Evolutionary conservation across 2,113 vertebrate genomes (phyloP), one percentile per base, ranked within the genome.

Genomic region (Ctenomys sociabilis): DNA sequence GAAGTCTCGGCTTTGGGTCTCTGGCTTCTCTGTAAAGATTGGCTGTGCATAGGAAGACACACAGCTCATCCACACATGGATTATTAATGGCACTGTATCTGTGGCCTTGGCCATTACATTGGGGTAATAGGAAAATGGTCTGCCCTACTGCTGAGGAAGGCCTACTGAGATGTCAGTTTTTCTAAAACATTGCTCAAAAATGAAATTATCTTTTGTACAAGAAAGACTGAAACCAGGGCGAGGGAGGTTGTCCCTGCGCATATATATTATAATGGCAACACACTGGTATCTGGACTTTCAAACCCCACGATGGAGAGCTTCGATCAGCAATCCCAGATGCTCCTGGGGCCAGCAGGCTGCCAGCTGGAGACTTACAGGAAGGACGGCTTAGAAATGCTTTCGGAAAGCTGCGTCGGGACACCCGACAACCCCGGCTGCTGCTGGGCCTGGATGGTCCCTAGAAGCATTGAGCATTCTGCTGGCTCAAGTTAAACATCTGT

Each of bases 141-240:
- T 85, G 37, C 37, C 26, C 61, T 63, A 26, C 61, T 63, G 24
- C 61, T 63, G 66, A 22, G 87, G 77, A 75, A 72, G 61, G 30
- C 13, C 82, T 88, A 78, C 16, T 63, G 64, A 93, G 72, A 95
- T 72, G 85, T 96, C 70, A 93, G 64, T 75, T 95, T 91, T 96
- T 83, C 70, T 80, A 93, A 97, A 96, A 92, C 52, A 70, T 68
- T 85, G 66, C 86, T 96, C 37, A 66, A 89, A 89, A 85, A 86
- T 84, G 59, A 93, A 93, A 43, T 84, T 88, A 45, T 75, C 45
- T 85, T 83, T 95, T 84, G 92, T 91, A 52, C 81, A 82, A 40
- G 43, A 97, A 19, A 94, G 32, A 93, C 19, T 5, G 9, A 89
- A 83, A 73, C 80, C 43, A 85, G 88, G 24, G 59, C 40, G 64